Conservation (phyloP, 1,140 invertebrate species). For the Mylabris phalerata region DNA sequence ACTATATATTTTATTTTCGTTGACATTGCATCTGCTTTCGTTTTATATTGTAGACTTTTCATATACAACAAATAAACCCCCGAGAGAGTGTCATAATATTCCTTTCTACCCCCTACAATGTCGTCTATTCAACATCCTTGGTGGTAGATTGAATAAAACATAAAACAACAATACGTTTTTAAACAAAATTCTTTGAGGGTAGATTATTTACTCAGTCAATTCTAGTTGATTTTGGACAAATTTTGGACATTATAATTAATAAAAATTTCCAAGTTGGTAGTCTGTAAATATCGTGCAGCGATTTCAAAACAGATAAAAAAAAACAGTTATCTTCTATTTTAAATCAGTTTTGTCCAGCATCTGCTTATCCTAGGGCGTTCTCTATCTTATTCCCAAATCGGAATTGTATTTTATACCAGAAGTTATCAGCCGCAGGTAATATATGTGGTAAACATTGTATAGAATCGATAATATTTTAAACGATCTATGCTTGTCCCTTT, state of each 20-base stretch:
- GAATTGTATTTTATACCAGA: not conserved
- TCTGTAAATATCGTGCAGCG: too few species aligned
- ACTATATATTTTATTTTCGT: conserved; percentile 22
- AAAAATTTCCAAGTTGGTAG: not conserved
- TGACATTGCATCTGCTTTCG: conserved; percentile 32
- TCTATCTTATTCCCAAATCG: too few species aligned
- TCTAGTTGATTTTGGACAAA: too few species aligned
- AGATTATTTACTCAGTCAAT: not conserved
- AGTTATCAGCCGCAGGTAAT: not conserved
- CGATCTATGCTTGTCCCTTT: not conserved
- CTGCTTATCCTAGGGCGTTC: too few species aligned
- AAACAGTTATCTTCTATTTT: too few species aligned
- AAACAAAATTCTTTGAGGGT: not conserved
- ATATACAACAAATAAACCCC: conserved; percentile 23
- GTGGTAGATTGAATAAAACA: conserved; percentile 29
- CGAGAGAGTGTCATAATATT: conserved; percentile 37
- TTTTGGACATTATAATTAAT: too few species aligned
- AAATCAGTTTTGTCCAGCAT: too few species aligned
- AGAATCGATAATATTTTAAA: not conserved
- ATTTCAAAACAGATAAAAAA: too few species aligned
- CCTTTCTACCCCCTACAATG: conserved; percentile 31
- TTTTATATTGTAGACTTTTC: conserved; percentile 6
- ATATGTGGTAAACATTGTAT: not conserved
- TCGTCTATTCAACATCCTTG: conserved; percentile 26
- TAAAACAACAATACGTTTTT: not conserved